A percentile compares a stretch with the other conserved stretches of the same genome.
Conservation (phyloP, 2,888 invertebrate species). For the Ceratothoa steindachneri region DNA sequence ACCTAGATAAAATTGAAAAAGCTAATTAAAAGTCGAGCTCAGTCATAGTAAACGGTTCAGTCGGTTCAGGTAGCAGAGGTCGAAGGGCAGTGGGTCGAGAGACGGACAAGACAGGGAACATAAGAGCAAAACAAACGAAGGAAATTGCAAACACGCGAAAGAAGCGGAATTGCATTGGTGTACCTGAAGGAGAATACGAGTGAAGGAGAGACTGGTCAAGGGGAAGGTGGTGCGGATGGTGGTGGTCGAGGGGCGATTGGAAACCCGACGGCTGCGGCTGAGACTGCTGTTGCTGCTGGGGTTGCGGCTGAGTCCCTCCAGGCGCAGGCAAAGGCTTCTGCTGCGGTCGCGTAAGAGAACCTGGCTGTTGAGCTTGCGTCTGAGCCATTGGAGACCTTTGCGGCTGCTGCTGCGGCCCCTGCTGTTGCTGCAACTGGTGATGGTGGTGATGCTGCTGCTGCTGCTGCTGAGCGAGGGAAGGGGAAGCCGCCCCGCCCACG, state of each 20-base stretch:
- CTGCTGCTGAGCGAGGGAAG: constrained; percentile 21
- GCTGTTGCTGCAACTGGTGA: constrained; percentile 26
- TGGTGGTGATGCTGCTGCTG: constrained; percentile 10
- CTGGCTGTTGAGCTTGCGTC: constrained; percentile 26
- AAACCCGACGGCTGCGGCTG: background rate
- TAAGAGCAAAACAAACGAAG: background rate
- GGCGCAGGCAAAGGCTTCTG: background rate
- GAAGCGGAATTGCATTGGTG: background rate
- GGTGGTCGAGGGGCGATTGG: constrained; percentile 1
- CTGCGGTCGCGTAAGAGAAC: constrained; percentile 25
- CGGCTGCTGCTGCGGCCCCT: constrained; percentile 2
- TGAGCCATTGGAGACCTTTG: constrained; percentile 2
- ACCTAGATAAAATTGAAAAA: too few species aligned
- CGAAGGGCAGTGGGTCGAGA: background rate
- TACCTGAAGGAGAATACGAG: constrained; percentile 46
- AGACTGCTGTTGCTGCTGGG: background rate
- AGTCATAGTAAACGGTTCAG: too few species aligned
- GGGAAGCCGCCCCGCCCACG: constrained; percentile 29
- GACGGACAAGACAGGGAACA: background rate
- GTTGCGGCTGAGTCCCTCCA: background rate
- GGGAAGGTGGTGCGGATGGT: background rate
- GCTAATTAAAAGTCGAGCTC: too few species aligned
- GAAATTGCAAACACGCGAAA: too few species aligned
- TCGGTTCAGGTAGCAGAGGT: too few species aligned
- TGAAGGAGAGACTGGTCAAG: constrained; percentile 45